Percentiles rank a stretch among this genome's conserved stretches.
These are phyloP conservation scores for Caenorhabditis macrosperma DNA, from an alignment of 2,888 invertebrate species.

Conservation along the genomic window DNA sequence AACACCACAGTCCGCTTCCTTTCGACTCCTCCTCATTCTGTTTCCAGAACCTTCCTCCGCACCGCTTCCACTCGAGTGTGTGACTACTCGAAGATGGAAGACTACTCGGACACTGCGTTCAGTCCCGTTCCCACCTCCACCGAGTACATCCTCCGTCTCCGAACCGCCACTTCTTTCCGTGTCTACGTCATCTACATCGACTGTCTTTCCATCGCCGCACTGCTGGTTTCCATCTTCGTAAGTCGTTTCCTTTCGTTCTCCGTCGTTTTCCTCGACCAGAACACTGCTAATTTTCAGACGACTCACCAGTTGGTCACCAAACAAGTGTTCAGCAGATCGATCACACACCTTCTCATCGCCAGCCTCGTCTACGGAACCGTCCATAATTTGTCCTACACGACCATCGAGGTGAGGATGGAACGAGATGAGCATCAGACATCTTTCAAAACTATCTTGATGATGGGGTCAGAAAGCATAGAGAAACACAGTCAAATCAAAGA, in stretches of 20 bases:
- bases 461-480: not conserved
- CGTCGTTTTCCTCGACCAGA: not conserved
- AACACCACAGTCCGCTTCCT: not conserved
- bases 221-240: slow-evolving; percentile 32
- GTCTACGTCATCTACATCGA: slow-evolving; percentile 43
- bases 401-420: slow-evolving; percentile 27
- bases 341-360: slow-evolving; percentile 31
- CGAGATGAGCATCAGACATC: too few species aligned
- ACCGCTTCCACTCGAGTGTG: not conserved
- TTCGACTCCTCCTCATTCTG: not conserved
- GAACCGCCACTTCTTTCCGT: slow-evolving; percentile 30
- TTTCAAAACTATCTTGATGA: not conserved
- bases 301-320: slow-evolving; percentile 11
- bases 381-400: slow-evolving; percentile 38
- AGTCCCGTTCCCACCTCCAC: not conserved
- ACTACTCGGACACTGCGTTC: slow-evolving; percentile 33
- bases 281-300: slow-evolving; percentile 13
- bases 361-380: slow-evolving; percentile 33
- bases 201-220: slow-evolving; percentile 7
- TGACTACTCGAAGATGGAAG: slow-evolving; percentile 14
- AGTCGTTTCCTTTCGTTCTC: not conserved
- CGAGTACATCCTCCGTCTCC: slow-evolving; percentile 14
- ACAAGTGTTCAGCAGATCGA: slow-evolving; percentile 41
- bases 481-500: too few species aligned
- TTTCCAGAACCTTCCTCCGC: not conserved